These are phyloP conservation scores for Asobara japonica DNA, from an alignment of 1,140 invertebrate species.

Conservation along the genomic window DNA sequence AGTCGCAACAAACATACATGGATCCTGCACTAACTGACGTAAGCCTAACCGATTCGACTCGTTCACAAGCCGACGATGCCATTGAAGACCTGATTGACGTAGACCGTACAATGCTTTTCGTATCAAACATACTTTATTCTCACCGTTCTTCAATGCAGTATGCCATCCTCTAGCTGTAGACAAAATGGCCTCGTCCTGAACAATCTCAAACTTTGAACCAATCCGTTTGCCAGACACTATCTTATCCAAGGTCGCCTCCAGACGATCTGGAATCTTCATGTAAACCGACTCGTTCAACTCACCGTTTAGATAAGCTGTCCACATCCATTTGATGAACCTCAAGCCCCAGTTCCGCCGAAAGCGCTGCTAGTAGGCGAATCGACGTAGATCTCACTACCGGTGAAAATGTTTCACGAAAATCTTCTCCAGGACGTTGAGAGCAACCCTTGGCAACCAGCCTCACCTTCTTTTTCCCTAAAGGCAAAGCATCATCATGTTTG, in stretches of 20 bases:
- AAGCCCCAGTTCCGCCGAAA: slow-evolving; percentile 43
- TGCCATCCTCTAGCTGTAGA: slow-evolving; percentile 32
- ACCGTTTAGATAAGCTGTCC: slow-evolving; percentile 52
- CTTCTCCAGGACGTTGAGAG: slow-evolving; percentile 40
- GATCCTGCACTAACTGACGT: too few species aligned
- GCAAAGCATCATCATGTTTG: not conserved
- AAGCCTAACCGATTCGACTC: too few species aligned
- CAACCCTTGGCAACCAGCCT: slow-evolving; percentile 49
- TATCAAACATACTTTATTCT: slow-evolving; percentile 34
- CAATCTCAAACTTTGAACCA: slow-evolving; percentile 11
- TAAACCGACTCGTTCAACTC: slow-evolving; percentile 55
- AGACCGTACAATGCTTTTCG: slow-evolving; percentile 51
- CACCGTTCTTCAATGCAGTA: slow-evolving; percentile 16
- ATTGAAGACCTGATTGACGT: slow-evolving; percentile 41
- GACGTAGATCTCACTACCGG: slow-evolving; percentile 44
- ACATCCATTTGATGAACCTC: slow-evolving; percentile 51
- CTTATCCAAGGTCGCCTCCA: slow-evolving; percentile 9
- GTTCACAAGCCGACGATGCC: too few species aligned
- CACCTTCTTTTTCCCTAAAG: slow-evolving; percentile 46
- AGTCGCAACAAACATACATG: not conserved
- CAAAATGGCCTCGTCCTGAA: not conserved
- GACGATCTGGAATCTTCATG: slow-evolving; percentile 51
- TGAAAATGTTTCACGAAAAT: slow-evolving; percentile 47
- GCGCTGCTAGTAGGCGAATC: slow-evolving; percentile 38
- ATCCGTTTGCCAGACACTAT: not conserved